Evolutionary conservation across 1,140 invertebrate genomes (phyloP), one percentile per base, ranked within the genome.

Genomic region (Glomeris maerens): DNA sequence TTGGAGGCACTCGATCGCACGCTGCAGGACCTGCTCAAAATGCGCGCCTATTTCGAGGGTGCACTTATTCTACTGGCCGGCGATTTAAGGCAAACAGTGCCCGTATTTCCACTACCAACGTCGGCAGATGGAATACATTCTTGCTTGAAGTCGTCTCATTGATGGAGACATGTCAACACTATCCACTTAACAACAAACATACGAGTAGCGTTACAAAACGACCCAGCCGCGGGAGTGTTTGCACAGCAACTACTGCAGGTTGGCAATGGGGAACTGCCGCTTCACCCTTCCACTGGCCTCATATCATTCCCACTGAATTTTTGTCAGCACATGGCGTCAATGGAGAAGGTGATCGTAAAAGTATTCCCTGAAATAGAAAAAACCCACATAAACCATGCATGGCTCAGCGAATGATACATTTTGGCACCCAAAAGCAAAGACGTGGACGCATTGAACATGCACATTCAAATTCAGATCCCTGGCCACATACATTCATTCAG

Each of bases 11-110:
- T 66, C 10, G 57, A 68, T 50, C 22, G 60, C 40, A 58, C 59
- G 36, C 54, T 67, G 39, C 45, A 58, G 52, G 58, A 68, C 55
- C 45, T 66, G 41, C 25, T 49, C 55, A 41, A 53, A 47, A 54
- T 54, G 55, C 45, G 54, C 52, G 42, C 56, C 41, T 28, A 57
- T 40, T 59, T 69, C 41, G 61, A 63, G 45, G 58, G 61, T n/a
- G 52, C 56, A 50, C 42, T 66, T 26, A 52, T 74, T 57, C 48
- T 72, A 13, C 46, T 67, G 10, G 45, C 61, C 29, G 65, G 64
- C 29, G 68, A 70, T 61, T 71, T 71, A 45, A 52, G 66, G 14
- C 67, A 73, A 66, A 71, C 62, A 49, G 55, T 73, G 50, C 68
- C 70, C 39, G 63, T 73, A 50, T 60, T 72, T 55, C 57, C 57